These are phyloP conservation scores for Chloroceryle amazona DNA, from an alignment of 2,797 vertebrate species.

Conservation along the genomic window DNA sequence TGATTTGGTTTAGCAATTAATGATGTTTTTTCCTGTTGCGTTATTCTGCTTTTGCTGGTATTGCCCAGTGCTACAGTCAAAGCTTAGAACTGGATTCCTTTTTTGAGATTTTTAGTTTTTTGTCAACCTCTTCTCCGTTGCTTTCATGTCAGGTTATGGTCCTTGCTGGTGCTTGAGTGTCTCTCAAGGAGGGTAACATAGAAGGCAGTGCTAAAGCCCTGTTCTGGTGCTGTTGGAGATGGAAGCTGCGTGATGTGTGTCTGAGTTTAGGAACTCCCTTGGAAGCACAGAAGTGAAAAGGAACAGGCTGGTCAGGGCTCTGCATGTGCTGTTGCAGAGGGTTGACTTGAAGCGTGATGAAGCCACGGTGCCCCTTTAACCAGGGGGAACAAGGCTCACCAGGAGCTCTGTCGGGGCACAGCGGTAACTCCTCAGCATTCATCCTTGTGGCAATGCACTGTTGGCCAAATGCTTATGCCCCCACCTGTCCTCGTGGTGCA, in stretches of 20 bases:
- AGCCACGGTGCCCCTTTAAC: not conserved
- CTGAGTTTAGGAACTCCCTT: not conserved
- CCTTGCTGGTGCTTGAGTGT: not conserved
- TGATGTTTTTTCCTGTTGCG: not conserved
- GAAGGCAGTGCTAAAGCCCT: not conserved
- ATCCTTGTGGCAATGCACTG: fast-evolving
- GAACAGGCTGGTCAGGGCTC: not conserved
- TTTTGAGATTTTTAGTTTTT: not conserved
- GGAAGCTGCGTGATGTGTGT: not conserved
- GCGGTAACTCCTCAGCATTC: not conserved
- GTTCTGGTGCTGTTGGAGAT: not conserved
- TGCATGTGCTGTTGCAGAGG: not conserved
- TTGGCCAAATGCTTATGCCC: not conserved
- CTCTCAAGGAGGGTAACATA: fast-evolving
- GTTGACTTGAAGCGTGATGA: not conserved
- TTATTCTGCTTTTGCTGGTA: not conserved
- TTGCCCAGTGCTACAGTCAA: not conserved
- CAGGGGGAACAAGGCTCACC: not conserved
- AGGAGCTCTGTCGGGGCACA: fast-evolving
- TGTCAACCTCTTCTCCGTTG: not conserved
- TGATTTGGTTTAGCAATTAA: not conserved
- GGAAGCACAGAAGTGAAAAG: not conserved
- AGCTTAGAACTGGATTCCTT: not conserved
- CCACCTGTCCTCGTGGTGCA: not conserved
- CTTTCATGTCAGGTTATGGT: not conserved